Evolutionary conservation across 2,888 invertebrate species (phyloP), one percentile per base, ranked within the genome.

Genomic region (Serrognathus titanus): DNA sequence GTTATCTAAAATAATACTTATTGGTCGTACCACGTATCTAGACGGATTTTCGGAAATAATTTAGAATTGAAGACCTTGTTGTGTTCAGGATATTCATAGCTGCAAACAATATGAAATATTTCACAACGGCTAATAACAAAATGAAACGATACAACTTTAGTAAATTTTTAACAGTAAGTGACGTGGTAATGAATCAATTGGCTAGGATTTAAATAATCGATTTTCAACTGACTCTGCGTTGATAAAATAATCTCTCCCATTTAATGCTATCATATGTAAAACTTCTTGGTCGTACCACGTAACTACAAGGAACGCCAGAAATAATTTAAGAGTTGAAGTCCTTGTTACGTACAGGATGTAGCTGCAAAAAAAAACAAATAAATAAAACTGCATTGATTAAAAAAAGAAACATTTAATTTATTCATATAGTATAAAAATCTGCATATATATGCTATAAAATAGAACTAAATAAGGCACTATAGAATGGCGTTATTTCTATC

Each of bases 381-480:
- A 31, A 31, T 31, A 31, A 31, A 31, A 31, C 24, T 31, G 24
- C 24, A 31, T 31, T 7, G 6, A 31, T 31, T 6, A 31, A 31
- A 31, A 31, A 16, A 20, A 43, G 20, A 43, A 43, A 43, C 43
- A 43, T 43, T 43, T 43, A 52, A 45, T 74, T 74, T 72, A 73
- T 74, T 75, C 51, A 73, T 75, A 73, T 73, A 71, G 67, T 73
- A 75, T 75, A 75, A 73, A 65, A 75, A 74, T 75, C 71, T 73
- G 69, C 67, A 55, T 31, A 67, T 69, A 69, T 69, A 71, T 63
- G 65, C 61, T 70, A 69, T 67, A 66, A 61, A 66, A 72, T 70
- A 68, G 68, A 68, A 65, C 69, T 66, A 73, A 68, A 63, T 75
- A 76, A 77, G 77, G 77, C 77, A 77, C 76, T 77, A 69, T 76